Percentiles rank a stretch among this genome's conserved stretches.
These are phyloP conservation scores for Pectinophora gossypiella DNA, from an alignment of 1,140 invertebrate species.

Conservation along the genomic window DNA sequence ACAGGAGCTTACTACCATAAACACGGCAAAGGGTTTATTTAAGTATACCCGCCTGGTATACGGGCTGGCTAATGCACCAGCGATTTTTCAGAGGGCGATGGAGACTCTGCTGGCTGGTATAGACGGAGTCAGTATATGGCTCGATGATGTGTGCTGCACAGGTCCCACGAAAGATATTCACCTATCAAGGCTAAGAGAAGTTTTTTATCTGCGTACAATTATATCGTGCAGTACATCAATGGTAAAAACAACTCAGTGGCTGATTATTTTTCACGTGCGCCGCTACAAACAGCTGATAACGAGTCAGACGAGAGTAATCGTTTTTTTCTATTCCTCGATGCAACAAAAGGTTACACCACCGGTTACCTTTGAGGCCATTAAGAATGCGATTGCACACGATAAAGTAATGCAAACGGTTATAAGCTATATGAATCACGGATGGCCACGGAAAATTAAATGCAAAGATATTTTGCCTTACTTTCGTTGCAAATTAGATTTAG, in stretches of 20 bases:
- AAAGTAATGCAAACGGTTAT: no score
- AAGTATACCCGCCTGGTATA: conserved; percentile 3
- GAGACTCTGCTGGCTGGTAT: conserved; percentile 3
- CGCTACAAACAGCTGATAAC: not conserved
- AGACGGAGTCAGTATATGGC: not conserved
- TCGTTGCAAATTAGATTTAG: conserved; percentile 14
- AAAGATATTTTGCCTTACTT: conserved; percentile 12
- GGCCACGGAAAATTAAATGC: conserved; percentile 8
- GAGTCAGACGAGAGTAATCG: no score
- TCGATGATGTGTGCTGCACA: conserved; percentile 9
- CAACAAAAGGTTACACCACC: no score
- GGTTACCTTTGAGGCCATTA: no score
- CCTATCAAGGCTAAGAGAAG: not conserved
- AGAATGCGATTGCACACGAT: no score
- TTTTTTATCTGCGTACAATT: conserved; percentile 9
- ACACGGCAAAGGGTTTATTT: conserved; percentile 1
- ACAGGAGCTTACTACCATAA: not conserved
- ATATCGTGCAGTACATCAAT: no score
- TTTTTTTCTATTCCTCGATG: no score
- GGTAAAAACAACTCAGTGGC: no score
- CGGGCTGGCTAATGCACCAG: not conserved
- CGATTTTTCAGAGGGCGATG: not conserved
- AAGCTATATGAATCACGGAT: not conserved
- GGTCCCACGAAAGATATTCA: not conserved
- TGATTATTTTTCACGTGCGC: no score